A percentile compares a stretch with the other conserved stretches of the same genome.
These are phyloP conservation scores for Empis stercorea DNA, from an alignment of 2,888 invertebrate genomes.

Conservation along the genomic window DNA sequence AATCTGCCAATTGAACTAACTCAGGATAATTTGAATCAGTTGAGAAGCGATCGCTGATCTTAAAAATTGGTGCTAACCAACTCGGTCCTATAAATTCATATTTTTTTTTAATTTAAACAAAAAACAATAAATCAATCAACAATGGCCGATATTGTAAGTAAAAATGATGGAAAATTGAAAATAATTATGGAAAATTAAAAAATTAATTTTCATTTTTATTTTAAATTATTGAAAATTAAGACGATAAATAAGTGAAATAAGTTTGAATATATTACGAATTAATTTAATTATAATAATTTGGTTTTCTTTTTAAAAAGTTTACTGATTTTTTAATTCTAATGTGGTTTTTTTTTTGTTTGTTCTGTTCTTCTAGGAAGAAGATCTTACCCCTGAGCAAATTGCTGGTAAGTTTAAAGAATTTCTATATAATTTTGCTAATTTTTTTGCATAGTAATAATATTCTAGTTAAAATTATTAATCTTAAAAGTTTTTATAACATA, in stretches of 20 bases:
- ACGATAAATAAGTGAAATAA: background rate
- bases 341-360: conserved; percentile 1
- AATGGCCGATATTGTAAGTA: background rate
- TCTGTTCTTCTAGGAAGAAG: conserved; percentile 54
- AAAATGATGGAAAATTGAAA: background rate
- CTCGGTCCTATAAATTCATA: no score
- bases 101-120: no score
- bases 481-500: no score
- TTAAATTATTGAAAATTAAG: background rate
- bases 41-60: conserved; percentile 11
- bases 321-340: background rate
- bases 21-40: conserved; percentile 7
- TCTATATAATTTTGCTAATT: no score
- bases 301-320: no score
- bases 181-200: background rate
- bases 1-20: no score
- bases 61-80: background rate
- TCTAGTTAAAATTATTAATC: no score
- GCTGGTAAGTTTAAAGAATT: conserved; percentile 75
- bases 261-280: no score
- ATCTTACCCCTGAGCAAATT: conserved; percentile 82
- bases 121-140: background rate
- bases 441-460: no score
- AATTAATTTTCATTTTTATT: background rate
- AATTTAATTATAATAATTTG: no score